phyloP scores from a whole-genome alignment of 1,140 invertebrate species.

The Ladona fulva region DNA sequence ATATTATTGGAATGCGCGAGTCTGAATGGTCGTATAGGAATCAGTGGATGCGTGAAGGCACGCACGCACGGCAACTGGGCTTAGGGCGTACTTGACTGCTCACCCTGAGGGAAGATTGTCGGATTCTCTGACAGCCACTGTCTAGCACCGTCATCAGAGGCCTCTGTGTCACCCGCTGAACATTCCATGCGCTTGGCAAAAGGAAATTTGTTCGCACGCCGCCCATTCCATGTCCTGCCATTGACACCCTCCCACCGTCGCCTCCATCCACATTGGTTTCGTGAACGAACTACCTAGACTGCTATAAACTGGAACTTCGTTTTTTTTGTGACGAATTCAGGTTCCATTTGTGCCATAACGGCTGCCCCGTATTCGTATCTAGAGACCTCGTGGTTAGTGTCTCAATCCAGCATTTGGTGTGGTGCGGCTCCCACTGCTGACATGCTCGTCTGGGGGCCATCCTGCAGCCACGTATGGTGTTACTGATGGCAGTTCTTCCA shows the following conservation, averaged over 20 bases:
- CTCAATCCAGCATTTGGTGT: too few species aligned
- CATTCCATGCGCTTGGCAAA: not conserved
- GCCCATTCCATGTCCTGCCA: not conserved
- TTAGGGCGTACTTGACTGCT: too few species aligned
- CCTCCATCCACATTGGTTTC: not conserved
- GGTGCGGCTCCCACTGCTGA: not conserved
- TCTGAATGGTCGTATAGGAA: too few species aligned
- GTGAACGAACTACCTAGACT: not conserved
- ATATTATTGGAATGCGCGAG: too few species aligned
- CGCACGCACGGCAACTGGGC: too few species aligned
- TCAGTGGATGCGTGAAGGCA: too few species aligned
- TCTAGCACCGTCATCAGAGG: not conserved
- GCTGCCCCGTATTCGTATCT: not conserved
- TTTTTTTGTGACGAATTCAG: conserved; percentile 6
- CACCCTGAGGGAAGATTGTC: too few species aligned
- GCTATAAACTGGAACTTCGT: not conserved
- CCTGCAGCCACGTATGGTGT: not conserved
- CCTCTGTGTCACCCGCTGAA: not conserved
- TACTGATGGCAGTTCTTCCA: not conserved
- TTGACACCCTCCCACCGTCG: not conserved
- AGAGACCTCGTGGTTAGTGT: not conserved
- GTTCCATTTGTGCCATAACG: not conserved
- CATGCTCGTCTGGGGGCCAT: not conserved
- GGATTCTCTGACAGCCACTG: too few species aligned
- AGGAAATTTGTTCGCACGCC: too few species aligned